phyloP scores from a whole-genome alignment of 2,797 vertebrate species.

The Muscicapa striata region DNA sequence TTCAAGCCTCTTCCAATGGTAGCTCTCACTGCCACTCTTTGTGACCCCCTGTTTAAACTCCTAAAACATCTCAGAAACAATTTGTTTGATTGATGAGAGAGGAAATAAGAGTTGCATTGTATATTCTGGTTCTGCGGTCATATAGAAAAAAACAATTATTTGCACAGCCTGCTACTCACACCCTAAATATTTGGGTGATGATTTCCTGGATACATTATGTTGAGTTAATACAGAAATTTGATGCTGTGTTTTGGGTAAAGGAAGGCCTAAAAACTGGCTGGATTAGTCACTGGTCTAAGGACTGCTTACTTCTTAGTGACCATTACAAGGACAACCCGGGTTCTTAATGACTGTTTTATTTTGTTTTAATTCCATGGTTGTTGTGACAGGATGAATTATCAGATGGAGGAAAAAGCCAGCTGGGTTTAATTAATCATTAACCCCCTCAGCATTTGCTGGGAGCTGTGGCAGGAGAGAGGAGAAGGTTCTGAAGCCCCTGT shows the following conservation, averaged over 20 bases:
- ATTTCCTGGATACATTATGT: slow-evolving; percentile 28
- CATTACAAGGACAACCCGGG: background rate
- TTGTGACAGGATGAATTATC: background rate
- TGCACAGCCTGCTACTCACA: background rate
- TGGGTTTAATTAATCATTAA: background rate
- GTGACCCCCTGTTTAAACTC: background rate
- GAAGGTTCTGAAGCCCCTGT: background rate
- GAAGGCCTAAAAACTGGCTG: background rate
- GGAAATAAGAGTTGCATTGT: background rate
- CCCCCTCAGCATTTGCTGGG: background rate
- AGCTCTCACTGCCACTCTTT: background rate
- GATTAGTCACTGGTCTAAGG: background rate
- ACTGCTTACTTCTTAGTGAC: background rate
- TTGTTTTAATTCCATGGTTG: background rate
- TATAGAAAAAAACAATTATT: background rate
- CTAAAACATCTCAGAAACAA: background rate
- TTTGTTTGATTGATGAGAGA: background rate
- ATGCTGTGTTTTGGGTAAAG: background rate
- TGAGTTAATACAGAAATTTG: slow-evolving; percentile 23
- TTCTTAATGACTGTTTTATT: slow-evolving; percentile 13
- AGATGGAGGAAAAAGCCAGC: background rate
- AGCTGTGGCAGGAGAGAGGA: background rate
- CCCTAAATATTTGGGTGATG: slow-evolving; percentile 35
- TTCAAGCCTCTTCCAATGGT: background rate
- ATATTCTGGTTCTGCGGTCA: background rate